Evolutionary conservation across 2,113 vertebrate genomes (phyloP), one percentile per base, ranked within the genome.

Genomic region (Vanacampus margaritifer): DNA sequence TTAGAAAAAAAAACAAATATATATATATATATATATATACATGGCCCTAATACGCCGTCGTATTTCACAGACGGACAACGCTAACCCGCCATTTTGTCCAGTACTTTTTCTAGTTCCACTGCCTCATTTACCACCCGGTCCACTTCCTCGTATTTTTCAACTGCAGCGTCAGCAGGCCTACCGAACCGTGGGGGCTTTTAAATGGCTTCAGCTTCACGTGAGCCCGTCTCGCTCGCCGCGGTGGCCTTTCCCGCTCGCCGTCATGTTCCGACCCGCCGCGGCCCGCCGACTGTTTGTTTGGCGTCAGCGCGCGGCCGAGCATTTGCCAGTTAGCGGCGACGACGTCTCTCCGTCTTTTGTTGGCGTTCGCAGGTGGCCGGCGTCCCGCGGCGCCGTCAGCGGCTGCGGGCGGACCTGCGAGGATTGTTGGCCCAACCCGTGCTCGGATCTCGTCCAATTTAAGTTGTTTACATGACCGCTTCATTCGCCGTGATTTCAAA

Each of bases 231-330:
- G 51, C 37, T 60, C 65, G 39, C 19, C 11, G 57, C 5, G 67
- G 17, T 11, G 43, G 16, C 67, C 41, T 76, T 62, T 78, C 45
- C 65, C 45, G 56, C 59, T 70, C 66, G 41, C 36, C 26, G 78
- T 46, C 73, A 5, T 56, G 74, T 78, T 79, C n/a, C 72, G 78
- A 87, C 71, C 73, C 26, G 17, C 68, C 67, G 23, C 6, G 28
- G 1, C 51, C 62, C 74, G 28, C 60, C 64, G 63, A 9, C 60
- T 76, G 35, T 75, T 72, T 81, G 48, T 84, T 69, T 83, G 73
- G 79, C 84, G 81, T 79, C 46, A 12, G 63, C 68, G 69, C 79
- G 79, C 58, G 60, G 41, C 56, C 67, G 35, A 79, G 76, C 66
- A 77, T 82, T 69, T 62, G 76, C 76, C 72, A n/a, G 58, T 78